Conservation (phyloP, 37 sponge, comb jelly and placozoan species). For the Halichondria panicea region DNA sequence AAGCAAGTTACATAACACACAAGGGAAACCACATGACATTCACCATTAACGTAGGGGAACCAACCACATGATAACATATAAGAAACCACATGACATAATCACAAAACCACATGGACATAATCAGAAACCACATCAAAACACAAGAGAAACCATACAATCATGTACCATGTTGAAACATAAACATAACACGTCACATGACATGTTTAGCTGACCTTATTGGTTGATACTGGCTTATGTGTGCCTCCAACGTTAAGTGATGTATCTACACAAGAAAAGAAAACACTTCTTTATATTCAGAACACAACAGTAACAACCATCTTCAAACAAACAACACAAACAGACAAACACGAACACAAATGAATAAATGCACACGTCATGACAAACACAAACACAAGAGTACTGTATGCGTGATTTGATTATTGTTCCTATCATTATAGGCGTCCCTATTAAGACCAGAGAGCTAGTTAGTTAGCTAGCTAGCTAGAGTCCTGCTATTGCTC, state of each 20-base stretch:
- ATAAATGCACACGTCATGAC: neutral
- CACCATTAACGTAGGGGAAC: neutral
- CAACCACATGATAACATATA: neutral
- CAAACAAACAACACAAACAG: neutral
- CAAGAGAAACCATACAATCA: neutral
- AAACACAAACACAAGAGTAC: neutral
- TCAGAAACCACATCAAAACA: neutral
- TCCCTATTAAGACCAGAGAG: no score
- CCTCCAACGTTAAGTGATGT: neutral
- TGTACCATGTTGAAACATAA: no score
- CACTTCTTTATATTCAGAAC: constrained; percentile 19
- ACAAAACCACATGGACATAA: neutral
- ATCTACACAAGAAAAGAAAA: neutral
- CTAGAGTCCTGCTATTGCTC: neutral
- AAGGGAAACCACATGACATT: no score
- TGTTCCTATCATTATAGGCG: neutral
- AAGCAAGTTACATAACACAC: no score
- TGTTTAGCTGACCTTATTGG: constrained; percentile 43
- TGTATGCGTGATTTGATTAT: neutral
- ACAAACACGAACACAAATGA: constrained; percentile 1
- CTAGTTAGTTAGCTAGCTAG: no score
- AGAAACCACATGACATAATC: neutral
- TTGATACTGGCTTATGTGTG: constrained; percentile 23
- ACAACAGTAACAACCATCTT: neutral
- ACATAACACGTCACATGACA: no score